Percentiles rank a stretch among this genome's conserved stretches.
These are phyloP conservation scores for Mycetomoellerius zeteki DNA, from an alignment of 1,140 invertebrate species.

Conservation along the genomic window DNA sequence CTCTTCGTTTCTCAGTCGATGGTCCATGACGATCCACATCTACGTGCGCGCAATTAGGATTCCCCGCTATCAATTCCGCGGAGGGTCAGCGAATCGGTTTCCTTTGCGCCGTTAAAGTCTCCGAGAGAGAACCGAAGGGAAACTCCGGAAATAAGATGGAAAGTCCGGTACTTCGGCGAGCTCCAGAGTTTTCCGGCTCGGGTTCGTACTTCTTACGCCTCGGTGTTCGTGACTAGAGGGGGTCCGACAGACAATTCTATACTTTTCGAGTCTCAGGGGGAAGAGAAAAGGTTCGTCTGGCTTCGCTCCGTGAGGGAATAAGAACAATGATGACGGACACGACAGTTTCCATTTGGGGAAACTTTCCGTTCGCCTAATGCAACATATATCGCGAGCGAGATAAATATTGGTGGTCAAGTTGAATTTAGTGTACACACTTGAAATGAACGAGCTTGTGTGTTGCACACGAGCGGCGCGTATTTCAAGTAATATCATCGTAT, in stretches of 20 bases:
- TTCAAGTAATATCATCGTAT: too few relatives aligned
- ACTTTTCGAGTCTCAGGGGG: conserved; percentile 66
- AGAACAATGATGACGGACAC: conserved; percentile 39
- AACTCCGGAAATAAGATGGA: conserved; percentile 49
- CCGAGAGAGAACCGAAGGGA: conserved; percentile 12
- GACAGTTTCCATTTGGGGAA: conserved; percentile 67
- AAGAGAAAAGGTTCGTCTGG: conserved; percentile 60
- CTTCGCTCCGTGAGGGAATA: conserved; percentile 48
- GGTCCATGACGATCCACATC: conserved; percentile 63
- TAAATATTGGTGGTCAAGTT: conserved; percentile 38
- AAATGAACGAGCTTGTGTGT: not conserved
- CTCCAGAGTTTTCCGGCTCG: conserved; percentile 55
- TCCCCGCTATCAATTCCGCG: conserved; percentile 47
- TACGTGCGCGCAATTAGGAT: conserved; percentile 68
- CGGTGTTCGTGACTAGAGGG: conserved; percentile 44
- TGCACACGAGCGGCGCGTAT: not conserved
- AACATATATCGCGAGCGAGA: conserved; percentile 56
- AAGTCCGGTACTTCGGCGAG: conserved; percentile 34
- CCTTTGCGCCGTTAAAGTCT: not conserved
- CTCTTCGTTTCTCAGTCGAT: conserved; percentile 66
- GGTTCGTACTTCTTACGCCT: conserved; percentile 10
- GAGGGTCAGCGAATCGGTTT: conserved; percentile 51
- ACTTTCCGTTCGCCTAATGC: conserved; percentile 65
- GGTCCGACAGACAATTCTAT: conserved; percentile 71
- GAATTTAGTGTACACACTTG: conserved; percentile 44